Conservation (phyloP, 92 coral and sea anemone genomes). For the Pocillopora grandis region DNA sequence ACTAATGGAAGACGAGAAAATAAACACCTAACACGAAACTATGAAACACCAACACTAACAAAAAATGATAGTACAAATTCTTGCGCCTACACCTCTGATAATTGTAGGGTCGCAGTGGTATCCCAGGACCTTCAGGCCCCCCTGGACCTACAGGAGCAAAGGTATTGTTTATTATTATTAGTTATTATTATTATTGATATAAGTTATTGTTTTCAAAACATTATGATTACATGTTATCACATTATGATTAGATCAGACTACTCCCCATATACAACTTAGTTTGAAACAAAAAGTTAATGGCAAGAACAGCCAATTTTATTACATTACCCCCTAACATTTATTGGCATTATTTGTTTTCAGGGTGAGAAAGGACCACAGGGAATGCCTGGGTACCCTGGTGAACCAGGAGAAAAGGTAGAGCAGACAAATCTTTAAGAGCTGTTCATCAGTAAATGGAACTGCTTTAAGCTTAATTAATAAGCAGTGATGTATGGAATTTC, state of each 20-base stretch:
- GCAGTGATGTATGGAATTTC: background rate
- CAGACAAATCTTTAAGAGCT: background rate
- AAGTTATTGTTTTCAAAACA: too few relatives aligned
- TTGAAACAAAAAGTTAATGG: background rate
- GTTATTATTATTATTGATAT: too few relatives aligned
- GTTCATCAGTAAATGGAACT: background rate
- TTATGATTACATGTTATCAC: too few relatives aligned
- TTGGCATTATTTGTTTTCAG: slow-evolving; percentile 26
- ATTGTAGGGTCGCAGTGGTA: slow-evolving; percentile 76
- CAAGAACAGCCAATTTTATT: background rate
- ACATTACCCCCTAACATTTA: background rate
- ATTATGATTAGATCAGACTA: too few relatives aligned
- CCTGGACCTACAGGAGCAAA: slow-evolving; percentile 79
- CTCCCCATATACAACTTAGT: too few relatives aligned
- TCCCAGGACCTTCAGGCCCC: slow-evolving; percentile 74
- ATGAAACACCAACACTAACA: too few relatives aligned
- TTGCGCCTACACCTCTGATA: background rate
- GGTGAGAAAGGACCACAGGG: slow-evolving; percentile 88
- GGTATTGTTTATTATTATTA: slow-evolving; percentile 29
- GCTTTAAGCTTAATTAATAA: background rate
- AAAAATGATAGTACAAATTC: too few relatives aligned
- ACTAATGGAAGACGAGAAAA: too few relatives aligned
- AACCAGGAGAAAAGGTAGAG: slow-evolving; percentile 80
- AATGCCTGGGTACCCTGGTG: slow-evolving; percentile 79
- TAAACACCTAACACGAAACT: too few relatives aligned